Conservation (phyloP, 2,113 vertebrate species). For the Coreoperca whiteheadi region DNA sequence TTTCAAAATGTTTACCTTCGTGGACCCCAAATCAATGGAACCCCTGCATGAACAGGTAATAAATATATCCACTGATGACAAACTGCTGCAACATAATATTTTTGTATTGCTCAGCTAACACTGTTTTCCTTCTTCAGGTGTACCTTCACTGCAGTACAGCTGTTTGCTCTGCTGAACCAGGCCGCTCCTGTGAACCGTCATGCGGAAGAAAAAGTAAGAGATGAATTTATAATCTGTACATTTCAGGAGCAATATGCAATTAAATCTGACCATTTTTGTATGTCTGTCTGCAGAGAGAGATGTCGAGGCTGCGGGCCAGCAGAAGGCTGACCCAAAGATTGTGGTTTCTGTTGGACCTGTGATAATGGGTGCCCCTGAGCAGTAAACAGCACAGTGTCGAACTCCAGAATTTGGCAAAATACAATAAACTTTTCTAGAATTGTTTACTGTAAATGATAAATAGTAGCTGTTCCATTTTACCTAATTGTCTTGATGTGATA, state of each 20-base stretch:
- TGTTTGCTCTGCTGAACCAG: slow-evolving; percentile 39
- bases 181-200: slow-evolving; percentile 54
- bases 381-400: background rate
- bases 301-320: background rate
- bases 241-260: background rate
- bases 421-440: background rate
- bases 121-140: slow-evolving; percentile 49
- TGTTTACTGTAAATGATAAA: slow-evolving; percentile 2
- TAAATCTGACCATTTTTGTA: slow-evolving; percentile 27
- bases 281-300: slow-evolving; percentile 64
- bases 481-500: background rate
- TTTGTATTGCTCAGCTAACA: slow-evolving; percentile 1
- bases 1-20: slow-evolving; percentile 74
- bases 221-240: background rate
- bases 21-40: slow-evolving; percentile 24
- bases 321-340: slow-evolving; percentile 4
- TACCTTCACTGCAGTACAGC: slow-evolving; percentile 77
- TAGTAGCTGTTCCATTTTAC: background rate
- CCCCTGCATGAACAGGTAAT: slow-evolving; percentile 52
- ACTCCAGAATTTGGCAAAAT: background rate
- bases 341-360: slow-evolving; percentile 67
- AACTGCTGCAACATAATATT: background rate
- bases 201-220: slow-evolving; percentile 63
- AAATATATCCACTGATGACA: background rate
- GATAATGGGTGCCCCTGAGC: background rate